Conservation (phyloP, 1,140 invertebrate genomes). For the Latrodectus geometricus region DNA sequence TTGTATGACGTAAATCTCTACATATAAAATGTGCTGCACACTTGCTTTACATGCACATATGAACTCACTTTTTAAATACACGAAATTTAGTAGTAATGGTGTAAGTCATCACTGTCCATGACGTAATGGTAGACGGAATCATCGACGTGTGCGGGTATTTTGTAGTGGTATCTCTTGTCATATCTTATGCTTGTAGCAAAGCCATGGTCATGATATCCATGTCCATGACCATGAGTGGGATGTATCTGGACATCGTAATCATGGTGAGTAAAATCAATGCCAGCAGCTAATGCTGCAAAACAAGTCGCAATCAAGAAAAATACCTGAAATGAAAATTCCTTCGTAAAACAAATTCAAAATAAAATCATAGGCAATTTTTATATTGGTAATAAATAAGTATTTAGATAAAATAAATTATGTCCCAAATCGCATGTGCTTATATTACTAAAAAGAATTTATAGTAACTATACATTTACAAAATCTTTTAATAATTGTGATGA, state of each 20-base stretch:
- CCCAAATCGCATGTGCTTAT: too few relatives aligned
- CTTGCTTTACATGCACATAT: too few relatives aligned
- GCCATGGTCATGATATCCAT: conserved; percentile 34
- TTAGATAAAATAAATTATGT: too few relatives aligned
- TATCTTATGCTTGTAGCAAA: conserved; percentile 44
- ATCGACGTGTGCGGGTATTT: conserved; percentile 26
- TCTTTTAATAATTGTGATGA: too few relatives aligned
- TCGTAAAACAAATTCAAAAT: too few relatives aligned
- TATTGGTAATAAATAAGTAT: too few relatives aligned
- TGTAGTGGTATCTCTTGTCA: conserved; percentile 43
- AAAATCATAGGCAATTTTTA: too few relatives aligned
- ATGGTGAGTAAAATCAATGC: not conserved
- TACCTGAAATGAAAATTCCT: not conserved
- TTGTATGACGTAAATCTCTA: too few relatives aligned
- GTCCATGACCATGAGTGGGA: conserved; percentile 30
- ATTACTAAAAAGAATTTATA: too few relatives aligned
- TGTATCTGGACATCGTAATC: conserved; percentile 47
- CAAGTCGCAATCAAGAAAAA: not conserved
- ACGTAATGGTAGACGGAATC: conserved; percentile 40
- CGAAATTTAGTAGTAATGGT: not conserved
- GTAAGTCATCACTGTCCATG: not conserved
- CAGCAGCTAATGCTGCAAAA: not conserved
- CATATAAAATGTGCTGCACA: too few relatives aligned
- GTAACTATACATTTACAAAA: too few relatives aligned
- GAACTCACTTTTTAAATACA: too few relatives aligned